These are phyloP conservation scores for Crocuta crocuta DNA, from an alignment of 2,113 vertebrate genomes.

Conservation along the genomic window DNA sequence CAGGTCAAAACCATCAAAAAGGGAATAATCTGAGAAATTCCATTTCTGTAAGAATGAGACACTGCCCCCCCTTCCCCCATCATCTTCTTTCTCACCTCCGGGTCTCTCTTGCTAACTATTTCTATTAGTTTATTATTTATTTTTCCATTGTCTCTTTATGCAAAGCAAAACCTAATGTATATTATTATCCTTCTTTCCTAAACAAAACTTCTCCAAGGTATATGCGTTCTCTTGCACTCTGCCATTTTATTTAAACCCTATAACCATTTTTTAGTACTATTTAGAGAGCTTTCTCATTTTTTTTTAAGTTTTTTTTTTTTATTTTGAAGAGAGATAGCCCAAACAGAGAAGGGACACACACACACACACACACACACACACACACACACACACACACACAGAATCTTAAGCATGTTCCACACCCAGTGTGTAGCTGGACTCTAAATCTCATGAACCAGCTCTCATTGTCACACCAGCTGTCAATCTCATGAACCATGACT, in stretches of 20 bases:
- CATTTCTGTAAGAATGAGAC: neutral
- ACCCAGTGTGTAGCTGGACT: too few relatives aligned
- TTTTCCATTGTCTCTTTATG: neutral
- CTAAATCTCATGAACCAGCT: too few relatives aligned
- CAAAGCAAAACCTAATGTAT: neutral
- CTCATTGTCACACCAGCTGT: too few relatives aligned
- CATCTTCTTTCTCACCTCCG: neutral
- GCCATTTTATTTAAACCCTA: slow-evolving; percentile 7
- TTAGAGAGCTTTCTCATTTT: neutral
- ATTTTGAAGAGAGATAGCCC: too few relatives aligned
- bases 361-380: too few relatives aligned
- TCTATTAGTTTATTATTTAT: neutral
- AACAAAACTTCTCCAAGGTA: neutral
- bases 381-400: too few relatives aligned
- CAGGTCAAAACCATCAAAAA: neutral
- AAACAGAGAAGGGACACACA: too few relatives aligned
- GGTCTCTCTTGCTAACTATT: neutral
- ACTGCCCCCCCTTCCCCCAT: rapidly evolving
- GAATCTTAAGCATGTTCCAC: too few relatives aligned
- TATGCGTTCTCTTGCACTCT: neutral
- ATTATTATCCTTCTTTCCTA: neutral
- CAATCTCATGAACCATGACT: too few relatives aligned
- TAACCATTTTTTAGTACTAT: neutral
- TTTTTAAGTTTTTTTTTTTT: too few relatives aligned
- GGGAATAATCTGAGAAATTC: neutral